These are phyloP conservation scores for Australoheros scitulus DNA, from an alignment of 2,113 vertebrate species.

Conservation along the genomic window DNA sequence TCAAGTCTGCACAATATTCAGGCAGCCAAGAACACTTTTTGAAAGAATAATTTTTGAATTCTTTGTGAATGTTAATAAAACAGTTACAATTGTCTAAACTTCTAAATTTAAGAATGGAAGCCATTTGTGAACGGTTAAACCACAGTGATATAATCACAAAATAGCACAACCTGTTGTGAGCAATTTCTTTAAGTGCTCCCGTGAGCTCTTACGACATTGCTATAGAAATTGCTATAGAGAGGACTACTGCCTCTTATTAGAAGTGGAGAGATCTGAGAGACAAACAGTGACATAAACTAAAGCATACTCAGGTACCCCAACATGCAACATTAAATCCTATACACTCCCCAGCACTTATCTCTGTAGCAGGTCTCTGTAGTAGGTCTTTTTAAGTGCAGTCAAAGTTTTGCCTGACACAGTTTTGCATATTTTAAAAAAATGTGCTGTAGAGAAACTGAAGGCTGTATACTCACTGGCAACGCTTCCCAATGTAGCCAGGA, in stretches of 20 bases:
- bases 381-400: neutral
- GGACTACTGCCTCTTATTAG: neutral
- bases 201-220: no score
- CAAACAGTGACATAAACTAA: no score
- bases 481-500: constrained; percentile 76
- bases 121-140: neutral
- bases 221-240: neutral
- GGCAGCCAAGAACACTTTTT: neutral
- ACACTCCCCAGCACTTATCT: no score
- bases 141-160: neutral
- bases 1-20: neutral
- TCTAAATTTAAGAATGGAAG: neutral
- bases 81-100: neutral
- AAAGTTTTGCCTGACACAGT: neutral
- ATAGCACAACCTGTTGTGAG: no score
- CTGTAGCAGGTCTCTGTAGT: no score
- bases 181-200: no score
- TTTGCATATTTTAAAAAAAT: neutral
- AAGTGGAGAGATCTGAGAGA: neutral
- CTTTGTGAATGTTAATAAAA: neutral
- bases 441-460: neutral
- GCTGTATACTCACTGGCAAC: constrained; percentile 85
- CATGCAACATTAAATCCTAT: no score
- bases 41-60: fast-evolving
- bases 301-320: no score